Conservation (phyloP, 2,797 vertebrate genomes). For the Calcarius lapponicus region DNA sequence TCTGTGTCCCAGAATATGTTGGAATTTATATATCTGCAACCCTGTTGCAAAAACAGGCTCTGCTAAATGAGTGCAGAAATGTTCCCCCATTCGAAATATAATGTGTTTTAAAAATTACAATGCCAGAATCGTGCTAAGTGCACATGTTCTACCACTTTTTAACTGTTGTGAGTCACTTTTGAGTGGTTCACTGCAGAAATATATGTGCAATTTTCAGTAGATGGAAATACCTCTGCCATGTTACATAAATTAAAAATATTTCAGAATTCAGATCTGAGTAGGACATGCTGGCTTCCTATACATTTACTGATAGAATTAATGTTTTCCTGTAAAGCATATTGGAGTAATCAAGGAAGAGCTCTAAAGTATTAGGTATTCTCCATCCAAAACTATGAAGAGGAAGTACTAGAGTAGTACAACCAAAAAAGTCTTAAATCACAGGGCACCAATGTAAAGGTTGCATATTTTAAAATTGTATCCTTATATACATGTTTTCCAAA, state of each 20-base stretch:
- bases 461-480: not conserved
- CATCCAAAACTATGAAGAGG: not conserved
- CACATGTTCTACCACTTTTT: not conserved
- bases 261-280: not conserved
- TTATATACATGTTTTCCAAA: not conserved
- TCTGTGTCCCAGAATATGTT: not conserved
- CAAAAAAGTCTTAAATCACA: not conserved
- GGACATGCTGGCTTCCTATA: not conserved
- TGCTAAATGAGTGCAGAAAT: not conserved
- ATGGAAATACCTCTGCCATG: slow-evolving; percentile 22
- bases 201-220: not conserved
- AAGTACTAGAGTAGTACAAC: not conserved
- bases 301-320: not conserved
- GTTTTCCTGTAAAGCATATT: not conserved
- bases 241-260: slow-evolving; percentile 18
- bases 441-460: not conserved
- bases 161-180: slow-evolving; percentile 12
- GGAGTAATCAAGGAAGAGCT: not conserved
- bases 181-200: slow-evolving; percentile 4
- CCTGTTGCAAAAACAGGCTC: not conserved
- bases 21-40: not conserved
- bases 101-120: not conserved
- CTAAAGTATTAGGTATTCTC: not conserved
- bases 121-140: not conserved
- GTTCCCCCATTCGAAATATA: not conserved